Conservation (phyloP, 2,113 vertebrate species). For the Ailurus styani region DNA sequence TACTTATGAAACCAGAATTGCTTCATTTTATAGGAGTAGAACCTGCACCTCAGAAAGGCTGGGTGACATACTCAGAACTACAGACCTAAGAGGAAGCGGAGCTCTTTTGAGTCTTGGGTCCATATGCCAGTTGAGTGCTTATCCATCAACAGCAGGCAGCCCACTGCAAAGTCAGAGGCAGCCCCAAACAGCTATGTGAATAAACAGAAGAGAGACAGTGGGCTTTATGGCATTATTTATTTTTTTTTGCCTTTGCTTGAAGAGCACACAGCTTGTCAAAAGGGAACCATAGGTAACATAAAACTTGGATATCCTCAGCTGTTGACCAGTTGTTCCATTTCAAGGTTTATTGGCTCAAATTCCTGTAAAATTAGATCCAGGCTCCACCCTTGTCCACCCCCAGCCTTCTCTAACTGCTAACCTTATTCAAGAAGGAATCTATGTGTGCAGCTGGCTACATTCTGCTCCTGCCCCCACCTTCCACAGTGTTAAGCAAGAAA, state of each 20-base stretch:
- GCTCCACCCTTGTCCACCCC: too few relatives aligned
- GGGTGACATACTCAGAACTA: fast-evolving
- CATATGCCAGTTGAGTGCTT: too few relatives aligned
- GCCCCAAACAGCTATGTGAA: not conserved
- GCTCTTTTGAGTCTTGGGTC: not conserved
- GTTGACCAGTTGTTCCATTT: not conserved
- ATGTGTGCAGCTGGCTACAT: constrained; percentile 22
- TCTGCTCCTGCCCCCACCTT: not conserved
- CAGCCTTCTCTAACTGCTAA: not conserved
- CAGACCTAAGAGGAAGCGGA: not conserved
- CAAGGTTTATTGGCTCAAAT: constrained; percentile 42
- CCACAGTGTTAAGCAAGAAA: constrained; percentile 46
- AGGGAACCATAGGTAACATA: not conserved
- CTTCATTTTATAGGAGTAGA: not conserved
- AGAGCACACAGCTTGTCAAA: not conserved
- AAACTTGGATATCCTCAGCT: not conserved
- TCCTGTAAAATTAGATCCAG: constrained; percentile 28
- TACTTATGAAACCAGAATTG: not conserved
- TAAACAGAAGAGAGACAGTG: not conserved
- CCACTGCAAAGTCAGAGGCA: not conserved
- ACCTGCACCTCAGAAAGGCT: not conserved
- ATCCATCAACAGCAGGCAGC: too few relatives aligned
- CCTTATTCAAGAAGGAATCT: constrained; percentile 33
- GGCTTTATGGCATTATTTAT: not conserved
- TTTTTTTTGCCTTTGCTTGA: not conserved